Evolutionary conservation across 92 coral and sea anemone genomes (phyloP).

Genomic region (Heliopora coerulea): DNA sequence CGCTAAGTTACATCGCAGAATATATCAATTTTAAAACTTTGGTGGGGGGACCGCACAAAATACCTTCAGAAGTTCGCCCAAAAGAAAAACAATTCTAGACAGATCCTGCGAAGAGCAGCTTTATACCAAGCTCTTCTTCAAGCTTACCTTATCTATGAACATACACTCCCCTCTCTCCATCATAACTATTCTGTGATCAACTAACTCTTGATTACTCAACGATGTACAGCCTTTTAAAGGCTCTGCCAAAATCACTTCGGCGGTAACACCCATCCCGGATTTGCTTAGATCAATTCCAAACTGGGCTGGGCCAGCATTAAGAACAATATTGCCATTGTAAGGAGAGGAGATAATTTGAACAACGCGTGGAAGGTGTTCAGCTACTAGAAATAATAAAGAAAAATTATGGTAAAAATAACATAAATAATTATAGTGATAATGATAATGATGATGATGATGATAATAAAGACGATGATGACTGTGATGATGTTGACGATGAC

Average conservation of each 20-base stretch:
- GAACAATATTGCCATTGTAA: constrained; percentile 79
- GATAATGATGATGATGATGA: too few species aligned
- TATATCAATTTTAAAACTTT: too few species aligned
- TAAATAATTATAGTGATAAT: too few species aligned
- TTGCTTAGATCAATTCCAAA: constrained; percentile 90
- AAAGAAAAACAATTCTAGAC: too few species aligned
- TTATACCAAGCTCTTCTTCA: too few species aligned
- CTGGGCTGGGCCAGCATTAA: constrained; percentile 98
- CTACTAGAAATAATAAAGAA: constrained; percentile 50
- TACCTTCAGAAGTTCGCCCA: too few species aligned
- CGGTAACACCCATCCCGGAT: constrained; percentile 94
- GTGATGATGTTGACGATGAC: too few species aligned
- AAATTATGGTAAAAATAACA: too few species aligned
- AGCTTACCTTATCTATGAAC: constrained; percentile 90
- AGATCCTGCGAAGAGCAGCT: too few species aligned
- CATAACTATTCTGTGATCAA: constrained; percentile 79
- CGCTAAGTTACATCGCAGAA: too few species aligned
- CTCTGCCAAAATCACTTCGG: constrained; percentile 74
- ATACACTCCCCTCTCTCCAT: constrained; percentile 92
- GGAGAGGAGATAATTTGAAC: constrained; percentile 96
- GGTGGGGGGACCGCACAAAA: too few species aligned
- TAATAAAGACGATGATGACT: too few species aligned
- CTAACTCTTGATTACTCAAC: constrained; percentile 62
- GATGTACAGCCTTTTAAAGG: constrained; percentile 81
- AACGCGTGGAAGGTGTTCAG: constrained; percentile 79